phyloP scores from a whole-genome alignment of 2,888 invertebrate genomes.

The Frankliniella intonsa region DNA sequence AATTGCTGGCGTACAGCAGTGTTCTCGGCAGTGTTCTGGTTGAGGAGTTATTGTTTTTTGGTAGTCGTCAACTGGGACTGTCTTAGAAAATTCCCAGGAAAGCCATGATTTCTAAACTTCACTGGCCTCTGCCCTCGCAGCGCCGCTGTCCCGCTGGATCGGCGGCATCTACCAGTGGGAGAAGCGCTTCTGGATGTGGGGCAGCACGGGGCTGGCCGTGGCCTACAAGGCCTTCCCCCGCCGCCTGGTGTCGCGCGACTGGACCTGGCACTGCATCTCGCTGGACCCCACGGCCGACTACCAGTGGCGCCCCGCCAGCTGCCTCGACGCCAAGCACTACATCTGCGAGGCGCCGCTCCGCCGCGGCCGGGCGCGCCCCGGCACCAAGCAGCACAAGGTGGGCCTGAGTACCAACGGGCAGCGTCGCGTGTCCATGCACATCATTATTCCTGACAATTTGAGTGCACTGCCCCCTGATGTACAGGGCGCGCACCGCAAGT shows the following conservation, averaged over 20 bases:
- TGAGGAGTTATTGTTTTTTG: too few relatives aligned
- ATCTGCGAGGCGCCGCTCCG: conserved; percentile 10
- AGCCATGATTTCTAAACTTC: neutral
- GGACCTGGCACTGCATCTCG: conserved; percentile 3
- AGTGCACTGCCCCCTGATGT: neutral
- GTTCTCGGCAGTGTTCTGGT: too few relatives aligned
- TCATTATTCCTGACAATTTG: too few relatives aligned
- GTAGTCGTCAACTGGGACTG: too few relatives aligned
- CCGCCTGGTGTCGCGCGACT: neutral
- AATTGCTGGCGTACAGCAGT: too few relatives aligned
- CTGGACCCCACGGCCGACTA: neutral
- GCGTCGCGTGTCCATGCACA: too few relatives aligned
- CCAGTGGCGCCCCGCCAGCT: neutral
- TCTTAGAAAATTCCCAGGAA: neutral
- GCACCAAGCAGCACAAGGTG: neutral
- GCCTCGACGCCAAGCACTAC: conserved; percentile 13
- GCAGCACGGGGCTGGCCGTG: neutral
- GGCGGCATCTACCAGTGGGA: conserved; percentile 8
- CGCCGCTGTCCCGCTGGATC: conserved; percentile 15
- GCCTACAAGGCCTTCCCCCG: neutral
- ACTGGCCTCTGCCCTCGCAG: neutral
- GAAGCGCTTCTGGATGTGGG: conserved; percentile 23
- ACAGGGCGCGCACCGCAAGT: neutral
- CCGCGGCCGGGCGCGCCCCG: neutral
- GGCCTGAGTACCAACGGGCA: neutral